phyloP scores from a whole-genome alignment of 2,113 vertebrate genomes.

The Rhagologus leucostigma region DNA sequence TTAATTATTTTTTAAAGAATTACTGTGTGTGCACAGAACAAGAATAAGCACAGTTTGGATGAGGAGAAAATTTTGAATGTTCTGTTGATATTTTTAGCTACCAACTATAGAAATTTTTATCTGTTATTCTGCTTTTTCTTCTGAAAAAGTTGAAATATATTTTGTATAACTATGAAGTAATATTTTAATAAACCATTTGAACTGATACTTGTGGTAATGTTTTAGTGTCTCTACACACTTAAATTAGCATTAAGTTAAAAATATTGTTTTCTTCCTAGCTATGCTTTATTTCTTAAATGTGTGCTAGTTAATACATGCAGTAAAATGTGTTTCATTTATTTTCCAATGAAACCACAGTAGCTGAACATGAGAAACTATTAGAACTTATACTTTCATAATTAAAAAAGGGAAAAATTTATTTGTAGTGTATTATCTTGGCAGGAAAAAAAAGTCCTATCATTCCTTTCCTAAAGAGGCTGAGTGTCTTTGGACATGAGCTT shows the following conservation, averaged over 20 bases:
- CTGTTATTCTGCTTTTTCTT: conserved; percentile 45
- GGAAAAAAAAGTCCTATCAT: background rate
- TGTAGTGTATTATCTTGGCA: background rate
- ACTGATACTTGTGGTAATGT: background rate
- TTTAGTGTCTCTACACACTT: background rate
- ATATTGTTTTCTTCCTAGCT: background rate
- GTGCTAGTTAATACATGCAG: background rate
- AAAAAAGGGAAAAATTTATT: background rate
- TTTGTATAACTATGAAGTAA: conserved; percentile 18
- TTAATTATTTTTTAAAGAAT: background rate
- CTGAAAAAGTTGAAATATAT: conserved; percentile 43
- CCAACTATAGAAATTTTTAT: conserved; percentile 46
- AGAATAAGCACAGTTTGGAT: background rate
- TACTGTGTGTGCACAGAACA: conserved; percentile 10
- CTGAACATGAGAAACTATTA: background rate
- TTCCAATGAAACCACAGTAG: background rate
- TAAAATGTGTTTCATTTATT: background rate
- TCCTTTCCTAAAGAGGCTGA: background rate
- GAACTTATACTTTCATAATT: background rate
- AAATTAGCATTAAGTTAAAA: background rate
- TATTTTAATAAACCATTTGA: conserved; percentile 38
- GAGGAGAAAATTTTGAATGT: background rate
- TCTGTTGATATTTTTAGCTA: conserved; percentile 56
- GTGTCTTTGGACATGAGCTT: background rate
- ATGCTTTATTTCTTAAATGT: background rate